Base-by-base conservation (phyloP, 2,888 invertebrate species). In the Urechis unicinctus region DNA sequence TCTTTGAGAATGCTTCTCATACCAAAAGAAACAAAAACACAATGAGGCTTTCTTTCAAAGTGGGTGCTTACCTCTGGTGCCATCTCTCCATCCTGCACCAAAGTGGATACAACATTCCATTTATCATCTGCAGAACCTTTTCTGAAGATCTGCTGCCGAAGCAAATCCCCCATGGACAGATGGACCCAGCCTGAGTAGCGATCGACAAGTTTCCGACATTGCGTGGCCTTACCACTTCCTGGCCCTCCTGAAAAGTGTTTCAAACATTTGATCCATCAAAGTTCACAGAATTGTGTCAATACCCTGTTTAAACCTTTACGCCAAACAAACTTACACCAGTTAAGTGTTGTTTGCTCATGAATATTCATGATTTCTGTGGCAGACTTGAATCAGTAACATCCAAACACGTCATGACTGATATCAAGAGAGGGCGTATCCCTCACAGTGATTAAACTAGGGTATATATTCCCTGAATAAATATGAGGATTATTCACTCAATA, bases 151-250 rank as follows among this genome's bases (percentile, higher is more conserved):
- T 77, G 68, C 43, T 67, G 55, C 41, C 76, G 65, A 6, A 79
- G 64, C 25, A 78, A 59, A 24, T 75, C 71, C 3, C 78, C 78
- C 68, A 78, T 70, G 48, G 71, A 67, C n/a, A 75, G 50, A 47
- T 71, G 70, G 6, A 69, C 66, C 74, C 74, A 76, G 46, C 69
- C 72, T 1, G 65, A 57, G 65, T 71, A 74, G 53, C 67, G 62
- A 52, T 84, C 85, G 21, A 92, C 88, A 73, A 95, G 89, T 73
- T 83, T 85, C 64, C 88, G 89, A 79, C 93, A 92, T 80, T 94
- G 92, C 1, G 91, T 91, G 42, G 92, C 92, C 79, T 93, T 94
- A 58, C 94, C 91, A 26, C 90, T 91, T 1, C 95, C 95, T 0
- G 94, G 95, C 0, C 94, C 94, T 51, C 74, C 75, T 75, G 52